A percentile compares a stretch with the other conserved stretches of the same genome.
Conservation (phyloP, 2,888 invertebrate species). For the Papilio demoleus region DNA sequence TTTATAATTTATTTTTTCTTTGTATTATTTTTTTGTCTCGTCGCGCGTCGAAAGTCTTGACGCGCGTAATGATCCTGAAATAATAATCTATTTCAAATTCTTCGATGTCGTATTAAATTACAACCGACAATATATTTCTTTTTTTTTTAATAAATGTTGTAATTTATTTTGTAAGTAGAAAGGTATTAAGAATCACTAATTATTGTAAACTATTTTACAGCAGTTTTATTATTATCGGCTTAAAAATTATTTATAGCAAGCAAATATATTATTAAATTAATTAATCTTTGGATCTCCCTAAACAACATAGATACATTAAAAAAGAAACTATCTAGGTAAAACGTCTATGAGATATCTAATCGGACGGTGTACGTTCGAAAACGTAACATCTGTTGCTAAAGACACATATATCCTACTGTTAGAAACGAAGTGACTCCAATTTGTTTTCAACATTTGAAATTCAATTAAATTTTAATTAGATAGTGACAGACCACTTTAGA, state of each 20-base stretch:
- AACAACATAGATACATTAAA: not conserved
- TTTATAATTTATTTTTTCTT: slow-evolving; percentile 32
- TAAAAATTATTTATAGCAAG: too few species aligned
- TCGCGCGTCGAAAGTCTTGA: slow-evolving; percentile 31
- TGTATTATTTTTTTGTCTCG: slow-evolving; percentile 27
- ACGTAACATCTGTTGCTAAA: slow-evolving; percentile 35
- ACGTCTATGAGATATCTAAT: not conserved
- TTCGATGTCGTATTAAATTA: slow-evolving; percentile 36
- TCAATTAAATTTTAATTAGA: slow-evolving; percentile 28
- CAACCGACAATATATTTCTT: slow-evolving; percentile 5
- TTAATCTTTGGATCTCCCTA: not conserved
- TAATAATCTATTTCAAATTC: slow-evolving; percentile 37
- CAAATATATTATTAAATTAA: not conserved
- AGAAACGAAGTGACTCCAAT: slow-evolving; percentile 29
- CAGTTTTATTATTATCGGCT: too few species aligned
- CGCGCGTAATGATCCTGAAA: slow-evolving; percentile 41
- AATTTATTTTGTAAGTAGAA: too few species aligned
- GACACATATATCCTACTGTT: not conserved
- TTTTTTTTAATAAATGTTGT: not conserved
- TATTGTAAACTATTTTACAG: too few species aligned
- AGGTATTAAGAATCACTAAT: too few species aligned
- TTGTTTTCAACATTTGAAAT: slow-evolving; percentile 29
- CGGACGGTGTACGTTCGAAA: not conserved
- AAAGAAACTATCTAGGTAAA: not conserved
- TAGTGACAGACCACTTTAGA: slow-evolving; percentile 36